phyloP scores from a whole-genome alignment of 2,113 vertebrate genomes.

The Athene noctua region DNA sequence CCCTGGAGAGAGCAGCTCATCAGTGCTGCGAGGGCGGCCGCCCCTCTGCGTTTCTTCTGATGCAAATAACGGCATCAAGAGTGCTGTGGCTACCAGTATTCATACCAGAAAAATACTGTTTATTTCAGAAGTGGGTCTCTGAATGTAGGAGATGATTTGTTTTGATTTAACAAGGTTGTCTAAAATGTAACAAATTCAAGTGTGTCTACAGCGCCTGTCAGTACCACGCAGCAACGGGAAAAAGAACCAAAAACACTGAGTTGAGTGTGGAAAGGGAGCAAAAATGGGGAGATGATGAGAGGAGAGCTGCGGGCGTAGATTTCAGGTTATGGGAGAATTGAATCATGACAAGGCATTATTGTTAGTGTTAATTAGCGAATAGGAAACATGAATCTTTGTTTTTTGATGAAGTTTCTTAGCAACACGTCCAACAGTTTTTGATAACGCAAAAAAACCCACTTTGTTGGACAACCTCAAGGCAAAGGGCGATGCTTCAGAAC shows the following conservation, averaged over 20 bases:
- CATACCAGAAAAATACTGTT: neutral
- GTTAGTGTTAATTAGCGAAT: neutral
- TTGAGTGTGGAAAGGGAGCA: neutral
- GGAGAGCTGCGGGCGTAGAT: neutral
- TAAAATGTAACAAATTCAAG: neutral
- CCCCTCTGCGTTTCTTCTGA: neutral
- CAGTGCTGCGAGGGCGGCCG: neutral
- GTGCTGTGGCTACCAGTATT: neutral
- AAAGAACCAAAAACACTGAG: neutral
- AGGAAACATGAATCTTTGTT: neutral
- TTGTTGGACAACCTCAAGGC: neutral
- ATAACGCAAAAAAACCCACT: neutral
- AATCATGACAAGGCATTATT: neutral
- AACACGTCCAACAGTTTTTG: neutral
- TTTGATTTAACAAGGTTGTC: conserved; percentile 27
- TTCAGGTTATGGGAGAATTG: neutral
- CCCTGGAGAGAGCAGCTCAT: neutral
- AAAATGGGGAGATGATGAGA: fast-evolving
- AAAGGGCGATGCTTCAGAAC: neutral
- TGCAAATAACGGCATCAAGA: neutral
- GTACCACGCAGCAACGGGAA: neutral
- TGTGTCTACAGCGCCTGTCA: neutral
- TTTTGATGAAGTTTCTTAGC: neutral
- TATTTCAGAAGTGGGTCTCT: neutral
- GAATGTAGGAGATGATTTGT: neutral